These are phyloP conservation scores for Megalops atlanticus DNA, from an alignment of 2,113 vertebrate species.

Conservation along the genomic window DNA sequence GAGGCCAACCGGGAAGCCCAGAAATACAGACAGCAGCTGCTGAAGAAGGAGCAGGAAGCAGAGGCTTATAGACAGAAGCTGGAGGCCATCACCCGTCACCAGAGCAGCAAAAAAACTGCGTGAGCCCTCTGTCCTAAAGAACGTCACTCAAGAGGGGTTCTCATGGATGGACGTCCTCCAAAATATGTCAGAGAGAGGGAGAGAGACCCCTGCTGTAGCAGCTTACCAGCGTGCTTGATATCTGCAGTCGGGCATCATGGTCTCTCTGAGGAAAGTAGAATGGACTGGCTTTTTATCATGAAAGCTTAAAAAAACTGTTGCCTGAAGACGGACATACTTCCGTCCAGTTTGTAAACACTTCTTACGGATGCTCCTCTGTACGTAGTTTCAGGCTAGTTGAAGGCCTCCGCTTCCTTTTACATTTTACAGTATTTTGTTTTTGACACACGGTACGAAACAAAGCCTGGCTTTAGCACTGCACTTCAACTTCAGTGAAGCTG, in stretches of 20 bases:
- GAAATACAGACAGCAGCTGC: conserved; percentile 83
- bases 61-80: conserved; percentile 85
- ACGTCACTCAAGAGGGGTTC: no score
- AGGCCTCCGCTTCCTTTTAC: not conserved
- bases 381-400: conserved; percentile 1
- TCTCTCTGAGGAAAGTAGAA: not conserved
- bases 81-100: conserved; percentile 83
- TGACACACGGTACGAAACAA: conserved; percentile 10
- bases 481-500: not conserved
- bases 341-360: not conserved
- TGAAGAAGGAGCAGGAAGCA: conserved; percentile 86
- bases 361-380: not conserved
- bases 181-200: not conserved
- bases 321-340: not conserved
- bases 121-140: conserved; percentile 41
- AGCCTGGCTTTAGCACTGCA: not conserved
- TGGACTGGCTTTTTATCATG: conserved; percentile 1
- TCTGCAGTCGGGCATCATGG: not conserved
- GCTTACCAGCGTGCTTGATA: not conserved
- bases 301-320: not conserved
- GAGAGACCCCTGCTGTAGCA: not conserved
- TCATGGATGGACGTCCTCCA: not conserved
- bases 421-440: conserved; percentile 16
- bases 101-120: conserved; percentile 81
- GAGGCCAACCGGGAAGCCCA: conserved; percentile 87